phyloP scores from a whole-genome alignment of 2,888 invertebrate genomes.

The Agrilus cyanescens region DNA sequence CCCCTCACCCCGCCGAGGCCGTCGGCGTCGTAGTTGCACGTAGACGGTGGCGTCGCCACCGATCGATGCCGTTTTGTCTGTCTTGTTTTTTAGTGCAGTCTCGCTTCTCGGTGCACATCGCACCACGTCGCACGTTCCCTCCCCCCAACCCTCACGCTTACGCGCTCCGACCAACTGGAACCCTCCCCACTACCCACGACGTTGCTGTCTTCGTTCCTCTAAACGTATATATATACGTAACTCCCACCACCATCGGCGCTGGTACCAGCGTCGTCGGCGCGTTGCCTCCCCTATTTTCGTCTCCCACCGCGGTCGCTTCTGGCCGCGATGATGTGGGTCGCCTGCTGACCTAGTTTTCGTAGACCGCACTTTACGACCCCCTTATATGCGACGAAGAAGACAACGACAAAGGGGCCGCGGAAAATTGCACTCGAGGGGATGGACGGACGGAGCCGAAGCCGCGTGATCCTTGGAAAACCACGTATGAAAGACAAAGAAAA shows the following conservation, averaged over 20 bases:
- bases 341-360: constrained; percentile 23
- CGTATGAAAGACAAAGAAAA: constrained; percentile 4
- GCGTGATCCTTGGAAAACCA: constrained; percentile 4
- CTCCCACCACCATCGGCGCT: constrained; percentile 16
- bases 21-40: not conserved
- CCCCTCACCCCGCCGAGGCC: constrained; percentile 6
- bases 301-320: constrained; percentile 15
- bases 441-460: not conserved
- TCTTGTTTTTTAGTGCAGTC: constrained; percentile 14
- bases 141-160: constrained; percentile 9
- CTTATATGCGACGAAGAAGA: constrained; percentile 9
- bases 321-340: constrained; percentile 18
- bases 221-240: constrained; percentile 21
- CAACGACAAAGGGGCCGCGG: constrained; percentile 6
- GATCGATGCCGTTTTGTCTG: constrained; percentile 24
- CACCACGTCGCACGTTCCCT: constrained; percentile 15
- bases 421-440: constrained; percentile 4
- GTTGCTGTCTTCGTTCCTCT: constrained; percentile 24
- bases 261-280: constrained; percentile 15
- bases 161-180: constrained; percentile 9
- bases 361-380: constrained; percentile 23
- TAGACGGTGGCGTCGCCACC: constrained; percentile 9
- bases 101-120: constrained; percentile 16
- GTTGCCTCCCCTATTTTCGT: constrained; percentile 17
- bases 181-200: constrained; percentile 18